Evolutionary conservation across 2,797 vertebrate species (phyloP), one percentile per base, ranked within the genome.

Genomic region (Garrulus glandarius): DNA sequence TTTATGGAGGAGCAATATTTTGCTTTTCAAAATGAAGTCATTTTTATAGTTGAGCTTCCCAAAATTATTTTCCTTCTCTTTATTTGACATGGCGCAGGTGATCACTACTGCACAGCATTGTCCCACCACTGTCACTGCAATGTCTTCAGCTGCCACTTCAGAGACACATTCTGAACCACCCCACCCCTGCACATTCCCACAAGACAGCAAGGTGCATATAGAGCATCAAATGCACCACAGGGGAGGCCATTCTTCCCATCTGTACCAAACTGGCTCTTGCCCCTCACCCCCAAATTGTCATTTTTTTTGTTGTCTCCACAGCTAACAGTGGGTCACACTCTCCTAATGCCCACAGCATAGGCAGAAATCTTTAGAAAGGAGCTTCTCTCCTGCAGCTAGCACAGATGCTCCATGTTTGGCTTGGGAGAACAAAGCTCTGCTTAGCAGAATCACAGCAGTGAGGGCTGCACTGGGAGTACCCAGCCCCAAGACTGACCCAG

Each of bases 121-220:
- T 43, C 34, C 32, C 39, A 61, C 24, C 24, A 4, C 44, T 23
- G 11, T 7, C 63, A 14, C 41, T 76, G 23, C 46, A 72, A 11
- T 9, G 15, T 12, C 72, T 59, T 29, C 44, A 93, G 59, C 63
- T 41, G 10, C 49, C 24, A 11, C 10, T 49, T 49, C 61, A 88
- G 69, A 59, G 49, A 15, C 61, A 49, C 26, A 23, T 11, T 17
- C 57, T n/a, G 43, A 39, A 1, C 14, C 53, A 46, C 12, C 13
- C 39, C 39, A 44, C 1, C 13, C 18, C 36, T 86, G 18, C 46
- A 52, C 29, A 5, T 37, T 23, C 50, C 83, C 37, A 44, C n/a
- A 41, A 3, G 2, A 27, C 10, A 60, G 23, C 16, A 72, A 56
- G 21, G 36, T n/a, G 6, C 7, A 34, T 2, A 7, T 0, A 30